Conservation (phyloP, 2,797 vertebrate genomes). For the Enteromius mattozi region DNA sequence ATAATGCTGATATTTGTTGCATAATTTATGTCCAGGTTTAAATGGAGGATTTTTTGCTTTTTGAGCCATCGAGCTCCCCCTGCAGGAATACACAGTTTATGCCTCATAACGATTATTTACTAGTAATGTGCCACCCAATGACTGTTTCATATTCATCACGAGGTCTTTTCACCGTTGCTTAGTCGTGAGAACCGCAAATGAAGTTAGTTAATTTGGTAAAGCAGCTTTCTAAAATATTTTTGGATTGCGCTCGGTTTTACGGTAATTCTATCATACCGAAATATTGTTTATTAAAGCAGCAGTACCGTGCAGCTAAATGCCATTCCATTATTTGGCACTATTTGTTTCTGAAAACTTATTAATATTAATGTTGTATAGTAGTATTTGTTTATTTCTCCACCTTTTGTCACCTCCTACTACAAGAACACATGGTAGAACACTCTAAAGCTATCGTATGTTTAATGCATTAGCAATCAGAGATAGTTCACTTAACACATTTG, state of each 20-base stretch:
- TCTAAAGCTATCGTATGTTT: not conserved
- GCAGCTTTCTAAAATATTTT: not conserved
- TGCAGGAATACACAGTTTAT: not conserved
- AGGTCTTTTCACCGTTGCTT: not conserved
- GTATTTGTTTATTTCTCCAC: not conserved
- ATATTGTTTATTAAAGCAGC: not conserved
- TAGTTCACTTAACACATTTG: not conserved
- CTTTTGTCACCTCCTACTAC: not conserved
- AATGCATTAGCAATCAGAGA: not conserved
- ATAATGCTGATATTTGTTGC: not conserved
- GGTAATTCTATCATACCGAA: not conserved
- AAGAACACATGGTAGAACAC: not conserved
- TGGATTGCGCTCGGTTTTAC: not conserved
- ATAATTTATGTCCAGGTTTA: not conserved
- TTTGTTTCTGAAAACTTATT: not conserved
- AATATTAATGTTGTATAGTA: not conserved
- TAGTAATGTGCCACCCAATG: not conserved
- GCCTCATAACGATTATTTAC: not conserved
- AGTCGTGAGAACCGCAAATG: not conserved
- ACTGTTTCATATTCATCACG: not conserved
- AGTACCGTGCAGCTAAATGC: not conserved
- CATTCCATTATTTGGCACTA: too few relatives aligned
- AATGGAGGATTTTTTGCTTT: not conserved
- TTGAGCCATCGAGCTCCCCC: not conserved
- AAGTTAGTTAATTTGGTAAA: not conserved